Conservation (phyloP, 2,888 invertebrate species). For the Hofmannophila pseudospretella region DNA sequence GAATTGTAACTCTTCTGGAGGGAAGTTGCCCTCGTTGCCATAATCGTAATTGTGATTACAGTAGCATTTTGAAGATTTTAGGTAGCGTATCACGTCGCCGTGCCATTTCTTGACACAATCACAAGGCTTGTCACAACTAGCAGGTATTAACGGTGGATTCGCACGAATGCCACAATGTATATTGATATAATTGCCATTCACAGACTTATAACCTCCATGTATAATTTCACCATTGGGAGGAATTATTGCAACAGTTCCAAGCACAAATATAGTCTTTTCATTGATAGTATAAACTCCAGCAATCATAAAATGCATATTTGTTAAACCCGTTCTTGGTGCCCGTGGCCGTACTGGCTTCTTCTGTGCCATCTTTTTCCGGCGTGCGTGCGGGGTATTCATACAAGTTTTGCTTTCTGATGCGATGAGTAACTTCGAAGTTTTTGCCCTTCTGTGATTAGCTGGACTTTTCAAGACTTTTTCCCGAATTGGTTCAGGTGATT, state of each 20-base stretch:
- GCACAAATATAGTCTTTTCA: constrained; percentile 41
- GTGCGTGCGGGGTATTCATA: too few relatives aligned
- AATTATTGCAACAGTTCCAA: constrained; percentile 43
- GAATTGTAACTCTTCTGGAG: constrained; percentile 47
- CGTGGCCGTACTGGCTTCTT: too few relatives aligned
- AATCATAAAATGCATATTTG: constrained; percentile 50
- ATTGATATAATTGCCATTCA: constrained; percentile 37
- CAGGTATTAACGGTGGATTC: constrained; percentile 30
- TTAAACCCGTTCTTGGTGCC: constrained; percentile 45
- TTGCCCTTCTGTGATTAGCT: background rate
- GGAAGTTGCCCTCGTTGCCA: constrained; percentile 47
- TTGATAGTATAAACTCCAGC: constrained; percentile 44
- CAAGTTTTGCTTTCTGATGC: too few relatives aligned
- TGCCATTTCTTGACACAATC: constrained; percentile 56
- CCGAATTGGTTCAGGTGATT: background rate
- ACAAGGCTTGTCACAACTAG: too few relatives aligned
- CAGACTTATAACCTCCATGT: constrained; percentile 48
- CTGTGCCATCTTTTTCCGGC: too few relatives aligned
- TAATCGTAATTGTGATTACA: constrained; percentile 59
- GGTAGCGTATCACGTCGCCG: constrained; percentile 39
- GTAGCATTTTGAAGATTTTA: constrained; percentile 49
- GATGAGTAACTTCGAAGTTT: background rate
- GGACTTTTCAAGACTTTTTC: background rate
- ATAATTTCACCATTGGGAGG: constrained; percentile 53
- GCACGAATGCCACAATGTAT: constrained; percentile 52